Base-by-base conservation (phyloP, 2,113 vertebrate species). In the Entomyzon cyanotis region DNA sequence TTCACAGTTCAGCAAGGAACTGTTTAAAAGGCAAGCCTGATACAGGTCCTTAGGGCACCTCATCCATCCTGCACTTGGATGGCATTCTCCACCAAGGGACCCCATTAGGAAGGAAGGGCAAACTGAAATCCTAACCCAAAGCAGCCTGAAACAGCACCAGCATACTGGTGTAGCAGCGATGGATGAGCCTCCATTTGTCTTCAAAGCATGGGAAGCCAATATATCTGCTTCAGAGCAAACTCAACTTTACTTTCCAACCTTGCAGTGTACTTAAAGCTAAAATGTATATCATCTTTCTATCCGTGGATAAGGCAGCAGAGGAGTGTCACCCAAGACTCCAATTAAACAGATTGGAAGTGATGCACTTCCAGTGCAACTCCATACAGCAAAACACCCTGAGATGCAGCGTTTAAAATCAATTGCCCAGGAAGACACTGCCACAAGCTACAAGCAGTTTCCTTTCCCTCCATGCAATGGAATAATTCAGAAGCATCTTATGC, bases 101-200 rank as follows among this genome's bases (percentile, higher is more conserved):
- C 94, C 98, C 96, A 97, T 97, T 97, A 98, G 93, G 95, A 96
- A 96, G 90, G 95, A 97, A 97, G 97, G 94, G 95, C 95, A 95
- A 84, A 76, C 80, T 93, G 90, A 96, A 88, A 71, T 94, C 75
- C 96, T 96, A 97, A 96, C 88, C 80, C 64, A 95, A 97, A 80
- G 94, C 88, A 86, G 62, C 47, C 56, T 78, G 94, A 94, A 97
- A 94, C 42, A 88, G 78, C 90, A 87, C 91, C 46, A 1, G 81
- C 68, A 81, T 33, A 42, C 91, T 69, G 49, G 95, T 65, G 12
- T 33, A 91, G 73, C 84, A 68, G 76, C 91, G 53, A 92, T 56
- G 76, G 93, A 97, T 97, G 90, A 96, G 97, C 87, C 75, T 95
- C 85, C 95, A 94, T 95, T 96, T 96, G 96, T 97, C 96, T 97